These are phyloP conservation scores for Ormyrus nitidulus DNA, from an alignment of 2,888 invertebrate species.

Conservation along the genomic window DNA sequence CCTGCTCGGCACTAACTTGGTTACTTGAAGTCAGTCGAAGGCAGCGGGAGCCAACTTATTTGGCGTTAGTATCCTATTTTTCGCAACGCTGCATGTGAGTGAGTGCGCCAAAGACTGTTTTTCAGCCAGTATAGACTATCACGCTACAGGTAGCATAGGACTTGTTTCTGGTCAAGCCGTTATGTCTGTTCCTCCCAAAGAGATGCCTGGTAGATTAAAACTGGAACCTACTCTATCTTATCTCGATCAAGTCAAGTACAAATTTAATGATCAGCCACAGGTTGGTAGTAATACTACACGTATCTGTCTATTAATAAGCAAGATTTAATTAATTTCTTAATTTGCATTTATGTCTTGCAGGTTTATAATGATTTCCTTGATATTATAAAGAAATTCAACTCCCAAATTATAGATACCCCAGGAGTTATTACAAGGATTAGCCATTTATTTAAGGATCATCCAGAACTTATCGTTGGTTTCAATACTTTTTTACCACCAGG, in stretches of 20 bases:
- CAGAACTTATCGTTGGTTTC: conserved; percentile 98
- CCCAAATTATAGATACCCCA: conserved; percentile 97
- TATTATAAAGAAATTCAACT: conserved; percentile 99
- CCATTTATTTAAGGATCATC: conserved; percentile 95
- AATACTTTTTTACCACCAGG: conserved; percentile 99
- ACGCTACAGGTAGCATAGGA: conserved; percentile 71
- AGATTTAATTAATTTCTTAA: conserved; percentile 73
- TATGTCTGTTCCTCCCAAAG: conserved; percentile 71
- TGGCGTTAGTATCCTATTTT: too few relatives aligned
- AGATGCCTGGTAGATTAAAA: conserved; percentile 84
- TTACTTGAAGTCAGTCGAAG: too few relatives aligned
- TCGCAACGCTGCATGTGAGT: too few relatives aligned
- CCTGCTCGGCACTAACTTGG: too few relatives aligned
- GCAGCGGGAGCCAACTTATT: too few relatives aligned
- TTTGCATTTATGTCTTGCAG: too few relatives aligned
- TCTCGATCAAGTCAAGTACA: conserved; percentile 92
- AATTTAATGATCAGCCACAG: conserved; percentile 96
- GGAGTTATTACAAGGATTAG: conserved; percentile 98
- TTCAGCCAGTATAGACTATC: conserved; percentile 75
- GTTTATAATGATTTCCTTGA: too few relatives aligned
- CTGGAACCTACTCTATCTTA: conserved; percentile 98
- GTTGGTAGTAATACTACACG: conserved; percentile 59
- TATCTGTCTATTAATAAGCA: too few relatives aligned
- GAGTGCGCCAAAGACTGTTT: too few relatives aligned
- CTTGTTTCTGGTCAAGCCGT: conserved; percentile 73